Base-by-base conservation (phyloP, 2,888 invertebrate species). In the Copidosoma aretas region DNA sequence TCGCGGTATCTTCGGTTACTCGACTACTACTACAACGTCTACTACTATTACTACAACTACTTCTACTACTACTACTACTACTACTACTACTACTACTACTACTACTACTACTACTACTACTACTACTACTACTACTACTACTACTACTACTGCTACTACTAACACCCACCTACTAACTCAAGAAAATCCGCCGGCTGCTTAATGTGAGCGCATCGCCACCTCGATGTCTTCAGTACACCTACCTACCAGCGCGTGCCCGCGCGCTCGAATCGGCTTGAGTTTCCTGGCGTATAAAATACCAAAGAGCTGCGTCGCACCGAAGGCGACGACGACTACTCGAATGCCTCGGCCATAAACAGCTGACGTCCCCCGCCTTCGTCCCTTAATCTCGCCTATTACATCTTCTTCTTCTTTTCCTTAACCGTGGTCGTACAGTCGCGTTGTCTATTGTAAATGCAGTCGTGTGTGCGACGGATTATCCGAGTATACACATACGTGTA, bases 141-240 rank as follows among this genome's bases (percentile, higher is more conserved):
- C 32, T 32, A 32, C 32, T n/a, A 32, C 32, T 32, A 32, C 32
- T 8, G 8, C 32, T 32, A 32, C 32, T 32, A 32, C 32, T n/a
- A 5, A 32, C 8, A 32, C 8, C 32, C 32, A 32, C 56, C 14
- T 51, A 43, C 53, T 64, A 60, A 60, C 59, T 59, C 56, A 56
- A 70, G 59, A 66, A 63, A 68, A 57, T 63, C 51, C 19, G 10
- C 52, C 22, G 19, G 21, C 19, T 39, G 53, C 57, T 71, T 73
- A 72, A 74, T 68, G 73, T 61, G 62, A 70, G 62, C 72, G 53
- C 67, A 70, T 72, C 67, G 67, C 60, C 49, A 19, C 19, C 54
- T 60, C 56, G 54, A 71, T 58, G 64, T 70, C 64, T 61, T 43
- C 53, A 39, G 32, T 32, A 32, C 32, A 32, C 32, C 32, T 32